phyloP scores from a whole-genome alignment of 1,140 invertebrate species.

The Pseudomyrmex cubaensis region DNA sequence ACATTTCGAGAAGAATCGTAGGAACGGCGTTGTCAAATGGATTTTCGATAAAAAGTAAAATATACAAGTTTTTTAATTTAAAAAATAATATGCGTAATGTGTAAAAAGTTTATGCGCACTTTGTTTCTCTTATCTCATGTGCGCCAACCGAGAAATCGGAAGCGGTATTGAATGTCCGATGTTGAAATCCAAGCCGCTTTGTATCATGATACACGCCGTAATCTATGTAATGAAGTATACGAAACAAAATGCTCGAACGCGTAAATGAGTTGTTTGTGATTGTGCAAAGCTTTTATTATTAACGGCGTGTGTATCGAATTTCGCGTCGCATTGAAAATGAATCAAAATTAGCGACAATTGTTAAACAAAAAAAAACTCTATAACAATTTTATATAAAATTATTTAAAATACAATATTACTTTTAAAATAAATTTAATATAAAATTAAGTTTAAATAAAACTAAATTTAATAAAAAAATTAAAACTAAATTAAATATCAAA shows the following conservation, averaged over 20 bases:
- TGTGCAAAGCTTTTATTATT: background rate
- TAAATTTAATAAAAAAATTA: no score
- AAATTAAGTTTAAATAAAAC: no score
- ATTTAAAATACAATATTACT: no score
- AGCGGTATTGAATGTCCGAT: constrained; percentile 36
- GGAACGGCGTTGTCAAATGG: background rate
- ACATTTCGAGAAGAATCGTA: background rate
- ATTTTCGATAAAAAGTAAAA: no score
- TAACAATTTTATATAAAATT: no score
- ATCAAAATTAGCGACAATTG: background rate
- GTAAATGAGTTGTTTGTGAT: constrained; percentile 21
- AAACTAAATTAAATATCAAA: no score
- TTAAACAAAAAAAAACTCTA: no score
- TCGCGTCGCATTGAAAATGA: background rate
- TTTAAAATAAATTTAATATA: no score
- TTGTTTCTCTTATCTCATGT: background rate
- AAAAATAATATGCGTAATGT: background rate
- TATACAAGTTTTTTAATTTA: no score
- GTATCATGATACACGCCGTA: constrained; percentile 3
- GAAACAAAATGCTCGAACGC: constrained; percentile 1
- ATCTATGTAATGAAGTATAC: constrained; percentile 31
- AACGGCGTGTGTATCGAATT: background rate
- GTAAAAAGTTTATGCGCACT: background rate
- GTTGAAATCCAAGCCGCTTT: constrained; percentile 51
- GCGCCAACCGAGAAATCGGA: background rate